Evolutionary conservation across 1,140 invertebrate genomes (phyloP).

Genomic region (Ditylenchus dipsaci): DNA sequence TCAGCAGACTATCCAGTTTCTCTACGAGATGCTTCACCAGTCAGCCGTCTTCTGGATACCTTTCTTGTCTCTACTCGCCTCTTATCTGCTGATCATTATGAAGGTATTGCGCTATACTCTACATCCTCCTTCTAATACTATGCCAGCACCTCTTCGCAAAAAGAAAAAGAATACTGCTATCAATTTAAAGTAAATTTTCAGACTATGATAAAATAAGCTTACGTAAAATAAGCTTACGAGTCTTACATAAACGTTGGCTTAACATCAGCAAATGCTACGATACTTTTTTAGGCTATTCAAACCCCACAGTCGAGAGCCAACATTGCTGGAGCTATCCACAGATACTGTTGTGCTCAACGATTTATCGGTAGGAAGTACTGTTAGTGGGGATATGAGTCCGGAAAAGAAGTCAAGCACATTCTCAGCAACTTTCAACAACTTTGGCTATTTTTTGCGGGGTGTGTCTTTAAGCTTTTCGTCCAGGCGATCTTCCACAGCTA

Average conservation of each 20-base stretch:
- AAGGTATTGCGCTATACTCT: slow-evolving; percentile 40
- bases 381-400: not conserved
- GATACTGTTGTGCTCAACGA: not conserved
- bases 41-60: slow-evolving; percentile 48
- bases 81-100: slow-evolving; percentile 44
- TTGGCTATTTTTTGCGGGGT: no score
- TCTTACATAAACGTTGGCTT: no score
- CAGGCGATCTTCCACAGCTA: no score
- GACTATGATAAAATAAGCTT: no score
- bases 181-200: no score
- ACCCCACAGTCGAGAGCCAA: not conserved
- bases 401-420: not conserved
- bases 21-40: slow-evolving; percentile 41
- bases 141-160: no score
- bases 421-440: not conserved
- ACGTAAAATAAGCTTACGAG: no score
- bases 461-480: no score
- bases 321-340: not conserved
- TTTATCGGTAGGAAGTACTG: not conserved
- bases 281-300: not conserved
- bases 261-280: no score
- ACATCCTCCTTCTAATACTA: not conserved
- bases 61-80: slow-evolving; percentile 37
- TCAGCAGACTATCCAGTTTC: slow-evolving; percentile 22
- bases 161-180: no score